Evolutionary conservation across 2,888 invertebrate genomes (phyloP).

Genomic region (Griposia aprilina): DNA sequence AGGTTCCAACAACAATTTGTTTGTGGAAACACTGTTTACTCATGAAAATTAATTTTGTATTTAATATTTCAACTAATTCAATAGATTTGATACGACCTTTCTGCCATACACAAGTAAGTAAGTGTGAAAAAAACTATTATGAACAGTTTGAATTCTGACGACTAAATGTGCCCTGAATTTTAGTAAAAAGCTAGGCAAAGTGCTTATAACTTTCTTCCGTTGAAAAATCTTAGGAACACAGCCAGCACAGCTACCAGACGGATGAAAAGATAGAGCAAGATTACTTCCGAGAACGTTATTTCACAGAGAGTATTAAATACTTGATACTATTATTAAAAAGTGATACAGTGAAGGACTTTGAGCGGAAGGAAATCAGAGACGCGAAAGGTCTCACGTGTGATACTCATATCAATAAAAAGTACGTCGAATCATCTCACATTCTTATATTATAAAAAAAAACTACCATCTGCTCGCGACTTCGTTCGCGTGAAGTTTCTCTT

Average conservation of each 20-base stretch:
- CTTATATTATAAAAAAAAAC: not conserved
- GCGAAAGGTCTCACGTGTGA: constrained; percentile 3
- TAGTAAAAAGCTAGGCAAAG: not conserved
- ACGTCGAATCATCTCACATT: not conserved
- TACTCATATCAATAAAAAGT: not conserved
- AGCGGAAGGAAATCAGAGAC: not conserved
- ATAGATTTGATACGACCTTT: not conserved
- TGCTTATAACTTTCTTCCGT: not conserved
- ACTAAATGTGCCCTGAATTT: not conserved
- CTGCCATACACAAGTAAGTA: not conserved
- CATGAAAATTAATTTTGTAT: not conserved
- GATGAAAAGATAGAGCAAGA: not conserved
- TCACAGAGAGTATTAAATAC: not conserved
- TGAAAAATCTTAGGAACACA: not conserved
- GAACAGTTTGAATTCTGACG: not conserved
- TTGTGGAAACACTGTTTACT: constrained; percentile 11
- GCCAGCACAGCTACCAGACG: not conserved
- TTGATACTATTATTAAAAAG: not conserved
- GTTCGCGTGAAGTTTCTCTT: not conserved
- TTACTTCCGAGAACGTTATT: not conserved
- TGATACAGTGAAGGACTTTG: not conserved
- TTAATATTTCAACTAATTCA: not conserved
- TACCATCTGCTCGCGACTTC: not conserved
- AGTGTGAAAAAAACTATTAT: not conserved
- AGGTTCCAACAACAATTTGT: constrained; percentile 20